Evolutionary conservation across 2,113 vertebrate genomes (phyloP).

Genomic region (Capreolus pygargus): DNA sequence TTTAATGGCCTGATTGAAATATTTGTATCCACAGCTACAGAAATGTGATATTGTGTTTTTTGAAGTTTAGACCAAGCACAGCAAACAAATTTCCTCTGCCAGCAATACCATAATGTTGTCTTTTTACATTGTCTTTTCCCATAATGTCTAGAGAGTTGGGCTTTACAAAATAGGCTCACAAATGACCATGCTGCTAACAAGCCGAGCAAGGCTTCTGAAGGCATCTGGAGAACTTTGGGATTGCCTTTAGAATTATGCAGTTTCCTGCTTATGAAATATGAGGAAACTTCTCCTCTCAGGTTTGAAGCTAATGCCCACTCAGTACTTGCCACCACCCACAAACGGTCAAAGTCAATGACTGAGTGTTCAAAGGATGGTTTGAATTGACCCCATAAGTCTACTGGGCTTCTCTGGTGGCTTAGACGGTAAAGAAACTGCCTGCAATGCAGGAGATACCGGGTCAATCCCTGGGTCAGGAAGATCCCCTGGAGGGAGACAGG

Average conservation of each 20-base stretch:
- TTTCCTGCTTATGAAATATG: neutral
- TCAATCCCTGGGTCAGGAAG: neutral
- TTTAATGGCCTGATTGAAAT: neutral
- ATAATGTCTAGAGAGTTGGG: neutral
- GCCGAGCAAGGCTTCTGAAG: neutral
- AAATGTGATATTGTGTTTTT: neutral
- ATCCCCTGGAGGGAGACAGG: neutral
- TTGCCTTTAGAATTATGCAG: neutral
- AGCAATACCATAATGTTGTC: rapidly evolving
- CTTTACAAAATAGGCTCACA: neutral
- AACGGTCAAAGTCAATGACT: neutral
- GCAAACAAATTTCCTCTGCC: neutral
- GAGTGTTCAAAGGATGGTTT: neutral
- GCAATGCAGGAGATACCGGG: neutral
- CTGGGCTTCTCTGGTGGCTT: neutral
- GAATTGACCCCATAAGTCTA: neutral
- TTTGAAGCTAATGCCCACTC: neutral
- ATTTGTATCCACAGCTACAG: neutral
- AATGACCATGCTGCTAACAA: neutral
- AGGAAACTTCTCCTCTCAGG: neutral
- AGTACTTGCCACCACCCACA: neutral
- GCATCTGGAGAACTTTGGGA: neutral
- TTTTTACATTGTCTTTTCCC: neutral
- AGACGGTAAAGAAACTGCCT: neutral
- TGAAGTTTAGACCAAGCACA: neutral